These are phyloP conservation scores for Tragopan temminckii DNA, from an alignment of 2,797 vertebrate species.

Conservation along the genomic window DNA sequence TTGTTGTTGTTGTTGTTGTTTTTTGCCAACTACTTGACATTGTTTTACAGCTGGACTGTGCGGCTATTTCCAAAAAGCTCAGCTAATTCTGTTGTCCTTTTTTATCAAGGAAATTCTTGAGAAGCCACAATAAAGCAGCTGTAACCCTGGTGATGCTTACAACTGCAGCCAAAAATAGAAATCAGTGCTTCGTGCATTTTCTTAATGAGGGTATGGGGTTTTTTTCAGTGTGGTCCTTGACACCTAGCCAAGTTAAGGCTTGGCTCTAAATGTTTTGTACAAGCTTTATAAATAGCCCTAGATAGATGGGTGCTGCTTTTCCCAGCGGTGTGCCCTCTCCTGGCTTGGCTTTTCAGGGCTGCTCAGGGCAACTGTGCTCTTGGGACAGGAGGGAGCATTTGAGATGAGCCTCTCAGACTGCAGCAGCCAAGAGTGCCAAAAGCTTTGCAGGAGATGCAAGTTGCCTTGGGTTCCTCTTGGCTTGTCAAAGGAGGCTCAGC, in stretches of 20 bases:
- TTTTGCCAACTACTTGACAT: slow-evolving; percentile 44
- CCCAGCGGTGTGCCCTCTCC: background rate
- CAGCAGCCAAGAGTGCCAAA: background rate
- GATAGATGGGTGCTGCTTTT: background rate
- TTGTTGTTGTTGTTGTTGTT: too few relatives aligned
- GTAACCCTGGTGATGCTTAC: slow-evolving; percentile 47
- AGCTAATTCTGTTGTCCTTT: slow-evolving; percentile 68
- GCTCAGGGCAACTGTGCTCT: background rate
- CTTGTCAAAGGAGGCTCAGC: background rate
- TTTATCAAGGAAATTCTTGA: slow-evolving; percentile 74
- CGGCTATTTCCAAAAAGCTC: slow-evolving; percentile 51
- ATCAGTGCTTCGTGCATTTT: slow-evolving; percentile 39
- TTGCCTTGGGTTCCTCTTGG: background rate
- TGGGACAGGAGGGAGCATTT: background rate
- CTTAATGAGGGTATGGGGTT: slow-evolving; percentile 28
- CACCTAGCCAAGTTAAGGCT: slow-evolving; percentile 40
- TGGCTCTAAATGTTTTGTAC: slow-evolving; percentile 27
- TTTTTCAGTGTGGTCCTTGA: slow-evolving; percentile 53
- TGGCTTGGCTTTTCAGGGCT: background rate
- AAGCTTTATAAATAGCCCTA: slow-evolving; percentile 30
- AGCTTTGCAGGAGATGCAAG: background rate
- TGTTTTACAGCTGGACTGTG: slow-evolving; percentile 42
- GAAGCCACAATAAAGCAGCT: slow-evolving; percentile 67
- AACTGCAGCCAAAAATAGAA: slow-evolving; percentile 49
- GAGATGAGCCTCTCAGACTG: background rate